These are phyloP conservation scores for Decapterus maruadsi DNA, from an alignment of 2,797 vertebrate genomes.

Conservation along the genomic window DNA sequence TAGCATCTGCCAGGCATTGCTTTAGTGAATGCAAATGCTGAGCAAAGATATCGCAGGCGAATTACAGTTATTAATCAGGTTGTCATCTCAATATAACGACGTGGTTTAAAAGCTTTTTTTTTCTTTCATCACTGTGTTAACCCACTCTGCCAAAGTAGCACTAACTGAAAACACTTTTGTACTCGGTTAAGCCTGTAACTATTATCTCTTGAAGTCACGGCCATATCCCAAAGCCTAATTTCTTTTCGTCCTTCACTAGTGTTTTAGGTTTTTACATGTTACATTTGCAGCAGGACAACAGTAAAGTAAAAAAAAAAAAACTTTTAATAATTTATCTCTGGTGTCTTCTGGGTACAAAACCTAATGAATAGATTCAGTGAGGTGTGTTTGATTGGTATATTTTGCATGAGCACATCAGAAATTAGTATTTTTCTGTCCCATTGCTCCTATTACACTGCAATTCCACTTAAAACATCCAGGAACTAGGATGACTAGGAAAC, in stretches of 20 bases:
- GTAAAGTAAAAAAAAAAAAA: background rate
- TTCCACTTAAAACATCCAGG: background rate
- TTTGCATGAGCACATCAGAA: constrained; percentile 13
- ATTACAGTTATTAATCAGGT: background rate
- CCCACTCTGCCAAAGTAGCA: background rate
- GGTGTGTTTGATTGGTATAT: constrained; percentile 9
- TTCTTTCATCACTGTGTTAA: constrained; percentile 9
- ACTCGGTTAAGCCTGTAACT: constrained; percentile 1
- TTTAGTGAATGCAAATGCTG: constrained; percentile 16
- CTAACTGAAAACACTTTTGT: constrained; percentile 18
- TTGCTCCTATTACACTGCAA: background rate
- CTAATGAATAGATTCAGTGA: background rate
- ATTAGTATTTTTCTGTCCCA: background rate
- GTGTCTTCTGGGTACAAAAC: background rate
- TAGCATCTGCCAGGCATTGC: background rate
- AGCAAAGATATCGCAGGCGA: background rate
- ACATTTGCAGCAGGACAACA: background rate
- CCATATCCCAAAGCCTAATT: constrained; percentile 13
- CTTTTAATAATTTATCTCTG: constrained; percentile 1
- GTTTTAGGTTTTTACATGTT: constrained; percentile 20
- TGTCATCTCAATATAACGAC: constrained; percentile 26
- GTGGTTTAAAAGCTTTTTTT: background rate
- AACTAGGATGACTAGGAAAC: background rate
- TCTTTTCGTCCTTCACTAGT: background rate
- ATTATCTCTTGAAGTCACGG: constrained; percentile 1